A percentile compares a stretch with the other conserved stretches of the same genome.
These are phyloP conservation scores for Drepanosiphum platanoidis DNA, from an alignment of 2,888 invertebrate species.

Conservation along the genomic window DNA sequence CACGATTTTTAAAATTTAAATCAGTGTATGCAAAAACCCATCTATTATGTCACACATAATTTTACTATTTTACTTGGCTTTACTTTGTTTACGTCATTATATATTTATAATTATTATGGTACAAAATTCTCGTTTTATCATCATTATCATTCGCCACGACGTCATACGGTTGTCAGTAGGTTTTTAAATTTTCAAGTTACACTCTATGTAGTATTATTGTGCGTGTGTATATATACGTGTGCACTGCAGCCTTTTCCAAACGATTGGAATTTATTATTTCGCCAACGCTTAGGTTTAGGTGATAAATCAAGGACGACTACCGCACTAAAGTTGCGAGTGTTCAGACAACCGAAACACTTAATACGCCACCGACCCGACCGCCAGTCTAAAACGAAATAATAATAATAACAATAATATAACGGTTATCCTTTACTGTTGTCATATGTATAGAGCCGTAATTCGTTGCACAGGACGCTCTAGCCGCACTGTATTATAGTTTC, in stretches of 20 bases:
- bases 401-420: neutral
- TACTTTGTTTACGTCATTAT: too few relatives aligned
- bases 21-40: too few relatives aligned
- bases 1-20: too few relatives aligned
- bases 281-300: neutral
- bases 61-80: too few relatives aligned
- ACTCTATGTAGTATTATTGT: too few relatives aligned
- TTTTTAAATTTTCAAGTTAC: too few relatives aligned
- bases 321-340: neutral
- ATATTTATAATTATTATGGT: too few relatives aligned
- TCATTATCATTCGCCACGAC: too few relatives aligned
- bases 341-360: slow-evolving; percentile 4
- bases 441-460: neutral
- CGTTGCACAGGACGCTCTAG: too few relatives aligned
- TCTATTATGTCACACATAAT: too few relatives aligned
- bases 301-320: neutral
- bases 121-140: too few relatives aligned
- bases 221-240: neutral
- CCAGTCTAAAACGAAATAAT: neutral
- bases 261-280: slow-evolving; percentile 4
- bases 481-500: neutral
- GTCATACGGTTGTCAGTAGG: too few relatives aligned
- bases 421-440: neutral
- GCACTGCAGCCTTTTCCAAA: neutral
- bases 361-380: neutral